Evolutionary conservation across 1,140 invertebrate genomes (phyloP), one percentile per base, ranked within the genome.

Genomic region (Pseudomyrmex flavicornis): DNA sequence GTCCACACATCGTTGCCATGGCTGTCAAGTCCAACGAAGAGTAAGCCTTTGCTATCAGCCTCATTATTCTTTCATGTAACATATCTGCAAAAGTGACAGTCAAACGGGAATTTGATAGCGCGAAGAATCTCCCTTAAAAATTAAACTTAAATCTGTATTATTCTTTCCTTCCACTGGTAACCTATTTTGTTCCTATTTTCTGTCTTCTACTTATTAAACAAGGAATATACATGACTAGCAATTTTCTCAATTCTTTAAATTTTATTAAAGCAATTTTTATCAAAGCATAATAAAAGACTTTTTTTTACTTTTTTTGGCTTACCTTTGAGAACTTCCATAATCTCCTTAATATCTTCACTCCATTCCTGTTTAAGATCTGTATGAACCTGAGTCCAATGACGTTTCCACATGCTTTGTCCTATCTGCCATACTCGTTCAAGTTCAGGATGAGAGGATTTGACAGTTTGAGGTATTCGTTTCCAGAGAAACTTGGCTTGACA

Each of bases 401-500:
- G 95, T 88, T 97, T 95, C 97, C 97, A 98, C 94, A 98, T 95
- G 91, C 96, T 96, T 92, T 98, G 96, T 3, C 97, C 98, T 22
- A 98, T 96, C 72, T 93, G 92, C 98, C 98, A 99, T 77, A 98
- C 96, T 66, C 96, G 95, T 54, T 89, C 93, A 84, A 98, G 93
- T 95, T 98, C 97, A 48, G 96, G 93, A 92, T 95, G 96, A 20
- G 95, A 95, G 69, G 93, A 94, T 94, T 98, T 98, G 10, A 97
- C 92, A 90, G 92, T 95, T 56, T 93, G 88, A 20, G 98, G 98
- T 88, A 98, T 98, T 92, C 98, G 96, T 93, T 98, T 98, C 98
- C 98, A 99, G 86, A 98, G 94, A 94, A 97, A 98, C 94, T 98
- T 99, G 4, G 98, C 97, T 95, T 97, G 97, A 91, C 97, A 97